A percentile compares a stretch with the other conserved stretches of the same genome.
Evolutionary conservation across 1,140 invertebrate genomes (phyloP).

Genomic region (Philotrypesis tridentata): DNA sequence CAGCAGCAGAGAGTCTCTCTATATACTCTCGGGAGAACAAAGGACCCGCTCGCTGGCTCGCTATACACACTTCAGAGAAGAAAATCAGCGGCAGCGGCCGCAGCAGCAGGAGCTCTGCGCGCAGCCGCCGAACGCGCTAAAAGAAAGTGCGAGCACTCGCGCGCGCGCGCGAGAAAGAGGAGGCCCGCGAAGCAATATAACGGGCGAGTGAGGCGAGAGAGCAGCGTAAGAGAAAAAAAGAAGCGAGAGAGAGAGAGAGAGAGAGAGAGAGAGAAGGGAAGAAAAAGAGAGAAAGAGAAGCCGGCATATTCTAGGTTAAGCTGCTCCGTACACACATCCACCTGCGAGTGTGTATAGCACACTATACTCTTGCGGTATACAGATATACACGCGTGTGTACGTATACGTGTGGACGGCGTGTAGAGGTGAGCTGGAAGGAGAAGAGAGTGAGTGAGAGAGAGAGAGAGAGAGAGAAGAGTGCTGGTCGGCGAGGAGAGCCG

Average conservation of each 20-base stretch:
- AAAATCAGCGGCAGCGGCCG: not conserved
- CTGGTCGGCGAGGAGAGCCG: constrained; percentile 41
- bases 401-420: not conserved
- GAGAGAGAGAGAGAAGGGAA: not conserved
- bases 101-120: too few relatives aligned
- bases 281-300: not conserved
- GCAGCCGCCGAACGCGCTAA: constrained; percentile 10
- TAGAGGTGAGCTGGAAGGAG: constrained; percentile 11
- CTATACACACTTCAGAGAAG: constrained; percentile 17
- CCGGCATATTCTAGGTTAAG: constrained; percentile 22
- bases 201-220: constrained; percentile 16
- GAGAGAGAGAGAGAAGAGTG: constrained; percentile 40
- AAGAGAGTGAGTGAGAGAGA: constrained; percentile 36
- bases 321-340: constrained; percentile 1
- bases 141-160: constrained; percentile 39
- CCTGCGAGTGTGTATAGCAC: not conserved
- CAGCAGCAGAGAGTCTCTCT: too few relatives aligned
- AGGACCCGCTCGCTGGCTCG: constrained; percentile 11
- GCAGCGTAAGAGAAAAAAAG: constrained; percentile 2
- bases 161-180: constrained; percentile 18
- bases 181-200: constrained; percentile 24
- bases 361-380: too few relatives aligned
- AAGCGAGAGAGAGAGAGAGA: constrained; percentile 32
- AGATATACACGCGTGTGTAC: too few relatives aligned
- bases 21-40: constrained; percentile 23